A percentile compares a stretch with the other conserved stretches of the same genome.
Evolutionary conservation across 1,140 invertebrate genomes (phyloP).

Genomic region (Diabrotica undecimpunctata): DNA sequence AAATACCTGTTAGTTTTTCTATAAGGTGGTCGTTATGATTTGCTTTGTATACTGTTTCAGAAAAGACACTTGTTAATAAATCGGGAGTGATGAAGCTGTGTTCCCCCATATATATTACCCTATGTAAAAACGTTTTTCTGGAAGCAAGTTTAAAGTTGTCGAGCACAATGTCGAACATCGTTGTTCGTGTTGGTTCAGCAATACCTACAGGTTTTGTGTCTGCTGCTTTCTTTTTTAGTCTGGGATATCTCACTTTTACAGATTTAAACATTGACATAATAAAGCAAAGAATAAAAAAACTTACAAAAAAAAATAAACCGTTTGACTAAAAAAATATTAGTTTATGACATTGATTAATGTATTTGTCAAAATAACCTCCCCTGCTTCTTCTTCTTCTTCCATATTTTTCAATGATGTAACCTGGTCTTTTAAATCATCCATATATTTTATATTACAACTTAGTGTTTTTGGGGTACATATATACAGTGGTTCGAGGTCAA

Average conservation of each 20-base stretch:
- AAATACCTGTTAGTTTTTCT: not conserved
- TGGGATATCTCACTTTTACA: not conserved
- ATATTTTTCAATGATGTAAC: too few species aligned
- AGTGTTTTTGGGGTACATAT: too few species aligned
- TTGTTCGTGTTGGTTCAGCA: not conserved
- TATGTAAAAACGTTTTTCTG: not conserved
- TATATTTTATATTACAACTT: too few species aligned
- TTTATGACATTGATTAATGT: too few species aligned
- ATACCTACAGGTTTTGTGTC: not conserved
- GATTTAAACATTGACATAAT: not conserved
- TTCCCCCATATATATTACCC: not conserved
- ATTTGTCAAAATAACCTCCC: too few species aligned
- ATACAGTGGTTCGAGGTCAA: too few species aligned
- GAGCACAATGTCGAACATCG: not conserved
- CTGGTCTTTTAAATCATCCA: too few species aligned
- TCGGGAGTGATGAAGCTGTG: not conserved
- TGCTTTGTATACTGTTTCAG: not conserved
- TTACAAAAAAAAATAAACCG: too few species aligned
- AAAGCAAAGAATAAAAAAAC: too few species aligned
- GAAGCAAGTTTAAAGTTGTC: not conserved
- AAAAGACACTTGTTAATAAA: not conserved
- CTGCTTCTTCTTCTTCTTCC: too few species aligned
- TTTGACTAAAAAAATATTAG: too few species aligned
- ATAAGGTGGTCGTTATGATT: not conserved
- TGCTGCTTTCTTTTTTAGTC: not conserved